These are phyloP conservation scores for Melinaea marsaeus DNA, from an alignment of 2,888 invertebrate species.

Conservation along the genomic window DNA sequence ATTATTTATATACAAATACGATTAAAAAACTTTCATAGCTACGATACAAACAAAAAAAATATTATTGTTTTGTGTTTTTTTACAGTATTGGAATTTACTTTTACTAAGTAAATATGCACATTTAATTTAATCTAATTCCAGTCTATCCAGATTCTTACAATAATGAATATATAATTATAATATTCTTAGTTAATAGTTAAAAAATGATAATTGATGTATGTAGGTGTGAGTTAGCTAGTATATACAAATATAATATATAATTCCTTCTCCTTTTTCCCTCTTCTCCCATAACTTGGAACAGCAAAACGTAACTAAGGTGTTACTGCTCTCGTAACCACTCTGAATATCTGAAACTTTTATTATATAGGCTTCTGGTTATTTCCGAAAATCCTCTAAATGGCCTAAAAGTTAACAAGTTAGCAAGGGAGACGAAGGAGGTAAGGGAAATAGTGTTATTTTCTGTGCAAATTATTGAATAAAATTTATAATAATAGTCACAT, in stretches of 20 bases:
- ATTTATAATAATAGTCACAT: neutral
- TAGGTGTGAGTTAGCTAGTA: neutral
- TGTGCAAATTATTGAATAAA: neutral
- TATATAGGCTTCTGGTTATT: conserved; percentile 19
- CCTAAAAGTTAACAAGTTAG: conserved; percentile 2
- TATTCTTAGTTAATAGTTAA: too few species aligned
- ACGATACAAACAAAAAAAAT: too few species aligned
- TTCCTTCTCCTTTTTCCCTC: neutral
- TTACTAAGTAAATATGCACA: too few species aligned
- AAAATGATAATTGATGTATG: neutral
- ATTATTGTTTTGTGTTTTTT: too few species aligned
- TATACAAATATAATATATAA: neutral
- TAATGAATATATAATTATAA: too few species aligned
- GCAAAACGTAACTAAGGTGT: neutral
- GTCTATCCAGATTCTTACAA: too few species aligned
- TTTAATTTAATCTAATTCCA: too few species aligned
- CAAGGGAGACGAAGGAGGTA: neutral
- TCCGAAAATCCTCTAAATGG: neutral
- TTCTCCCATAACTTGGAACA: neutral
- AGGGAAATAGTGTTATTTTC: neutral
- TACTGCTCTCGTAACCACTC: conserved; percentile 8
- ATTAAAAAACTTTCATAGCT: too few species aligned
- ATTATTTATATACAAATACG: too few species aligned
- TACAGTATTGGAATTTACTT: too few species aligned
- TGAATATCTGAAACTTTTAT: conserved; percentile 32